Base-by-base conservation (phyloP, 1,140 invertebrate genomes). In the Planococcus citri region DNA sequence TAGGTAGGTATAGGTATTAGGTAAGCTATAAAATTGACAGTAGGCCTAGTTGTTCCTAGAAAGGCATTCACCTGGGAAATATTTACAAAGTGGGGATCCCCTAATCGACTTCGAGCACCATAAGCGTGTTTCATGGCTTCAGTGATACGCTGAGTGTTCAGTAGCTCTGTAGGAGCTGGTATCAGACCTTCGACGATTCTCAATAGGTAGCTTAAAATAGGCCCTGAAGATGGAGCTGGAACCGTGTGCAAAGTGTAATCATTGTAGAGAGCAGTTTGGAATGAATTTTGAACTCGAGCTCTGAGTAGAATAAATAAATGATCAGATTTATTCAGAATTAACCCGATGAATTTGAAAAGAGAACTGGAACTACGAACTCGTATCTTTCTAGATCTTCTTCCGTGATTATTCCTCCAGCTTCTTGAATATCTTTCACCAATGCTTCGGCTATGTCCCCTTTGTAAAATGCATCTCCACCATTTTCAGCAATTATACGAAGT, bases 121-220 rank as follows among this genome's bases (percentile, higher is more conserved):
- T 94, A 98, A 14, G 87, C 93, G 83, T 91, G 97, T 79, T 99
- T 99, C 76, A 96, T 94, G 1, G 90, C 86, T 80, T 98, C 94
- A 1, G 91, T 80, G 27, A 97, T 84, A 37, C 91, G 84, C 72
- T 97, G 94, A 81, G 84, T 86, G 72, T 82, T 83, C 8, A 74
- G 71, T 9, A 77, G 72, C 33, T 76, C 73, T 71, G 82, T 80
- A 20, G 78, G 80, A n/a, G 84, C 77, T 22, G 74, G 73, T 4
- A 85, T 73, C 72, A 86, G 82, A 0, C 81, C 82, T 68, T 88
- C 83, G 73, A 98, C 78, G 33, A 96, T 82, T 74, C 91, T 92
- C 67, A 97, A 76, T 17, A 96, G 94, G 75, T 92, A 94, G 0
- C 83, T 80, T 14, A 97, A 78, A 10, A 90, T 81, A 1, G 85